These are phyloP conservation scores for Drosophila pseudoobscura DNA, from an alignment of 1,140 invertebrate genomes.

Conservation along the genomic window DNA sequence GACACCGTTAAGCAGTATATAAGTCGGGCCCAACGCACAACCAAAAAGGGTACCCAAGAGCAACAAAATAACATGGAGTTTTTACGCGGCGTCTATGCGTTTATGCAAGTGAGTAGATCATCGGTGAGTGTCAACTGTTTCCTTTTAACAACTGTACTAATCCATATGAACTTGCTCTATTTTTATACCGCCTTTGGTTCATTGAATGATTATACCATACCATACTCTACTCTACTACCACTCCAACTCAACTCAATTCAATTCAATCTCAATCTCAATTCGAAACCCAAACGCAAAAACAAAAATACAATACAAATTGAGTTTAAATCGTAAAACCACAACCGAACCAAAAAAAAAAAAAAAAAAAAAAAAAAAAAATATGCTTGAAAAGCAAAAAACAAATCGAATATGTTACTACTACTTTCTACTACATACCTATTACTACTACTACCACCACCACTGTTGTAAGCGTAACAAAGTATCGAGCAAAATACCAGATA, in stretches of 20 bases:
- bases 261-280: constrained; percentile 31
- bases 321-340: constrained; percentile 2
- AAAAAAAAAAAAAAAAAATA: constrained; percentile 41
- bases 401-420: constrained; percentile 70
- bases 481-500: constrained; percentile 22
- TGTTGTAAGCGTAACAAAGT: constrained; percentile 34
- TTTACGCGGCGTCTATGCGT: constrained; percentile 84
- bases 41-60: constrained; percentile 79
- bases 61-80: constrained; percentile 84
- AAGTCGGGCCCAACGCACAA: constrained; percentile 82
- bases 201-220: constrained; percentile 71
- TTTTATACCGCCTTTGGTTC: constrained; percentile 79
- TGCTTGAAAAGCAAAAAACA: constrained; percentile 47
- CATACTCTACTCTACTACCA: constrained; percentile 53
- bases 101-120: constrained; percentile 84
- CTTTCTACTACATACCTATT: constrained; percentile 69
- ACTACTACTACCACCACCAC: constrained; percentile 42
- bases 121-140: constrained; percentile 83
- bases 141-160: constrained; percentile 83
- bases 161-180: constrained; percentile 83
- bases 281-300: constrained; percentile 25
- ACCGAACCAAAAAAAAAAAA: not conserved
- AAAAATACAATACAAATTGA: constrained; percentile 36
- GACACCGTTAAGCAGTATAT: constrained; percentile 83
- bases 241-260: constrained; percentile 42